Conservation (phyloP, 2,797 vertebrate species). For the Babyrousa celebensis region DNA sequence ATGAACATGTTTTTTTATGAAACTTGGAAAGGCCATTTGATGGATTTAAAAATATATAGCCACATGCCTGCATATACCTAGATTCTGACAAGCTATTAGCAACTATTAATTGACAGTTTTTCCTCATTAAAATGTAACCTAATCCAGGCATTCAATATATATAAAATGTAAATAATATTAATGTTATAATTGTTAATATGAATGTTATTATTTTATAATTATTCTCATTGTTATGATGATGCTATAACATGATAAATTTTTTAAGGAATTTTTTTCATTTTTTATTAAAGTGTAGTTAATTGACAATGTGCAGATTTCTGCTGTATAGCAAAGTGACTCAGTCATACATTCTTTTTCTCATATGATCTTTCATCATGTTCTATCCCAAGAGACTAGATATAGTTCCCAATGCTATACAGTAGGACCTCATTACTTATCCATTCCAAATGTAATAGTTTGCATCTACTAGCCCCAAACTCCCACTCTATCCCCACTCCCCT, state of each 20-base stretch:
- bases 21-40: neutral
- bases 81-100: neutral
- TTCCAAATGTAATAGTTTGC: too few species aligned
- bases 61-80: neutral
- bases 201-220: neutral
- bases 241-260: neutral
- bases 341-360: too few species aligned
- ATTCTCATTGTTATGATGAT: neutral
- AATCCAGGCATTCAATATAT: neutral
- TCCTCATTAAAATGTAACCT: neutral
- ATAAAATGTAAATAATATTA: neutral
- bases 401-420: too few species aligned
- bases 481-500: too few species aligned
- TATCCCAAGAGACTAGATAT: too few species aligned
- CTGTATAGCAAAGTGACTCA: too few species aligned
- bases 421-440: too few species aligned
- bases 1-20: neutral
- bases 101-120: neutral
- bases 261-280: too few species aligned
- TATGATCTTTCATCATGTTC: too few species aligned
- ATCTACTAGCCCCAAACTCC: too few species aligned
- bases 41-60: neutral
- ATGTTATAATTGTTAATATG: neutral
- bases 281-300: too few species aligned
- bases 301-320: too few species aligned